Evolutionary conservation across 2,113 vertebrate species (phyloP).

Genomic region (Alethe castanea): DNA sequence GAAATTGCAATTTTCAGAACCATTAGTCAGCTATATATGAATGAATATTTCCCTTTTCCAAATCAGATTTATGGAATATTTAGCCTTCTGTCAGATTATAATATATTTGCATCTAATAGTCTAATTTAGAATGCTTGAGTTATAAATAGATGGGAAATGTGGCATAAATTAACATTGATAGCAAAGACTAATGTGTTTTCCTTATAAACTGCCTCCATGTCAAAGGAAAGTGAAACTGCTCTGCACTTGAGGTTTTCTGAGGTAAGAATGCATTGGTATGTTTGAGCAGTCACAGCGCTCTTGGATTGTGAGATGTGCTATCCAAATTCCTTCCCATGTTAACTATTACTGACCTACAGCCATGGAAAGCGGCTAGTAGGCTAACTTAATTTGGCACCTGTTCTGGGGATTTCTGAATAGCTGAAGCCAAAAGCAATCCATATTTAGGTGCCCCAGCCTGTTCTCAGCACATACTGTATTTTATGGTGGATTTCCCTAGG

Average conservation of each 20-base stretch:
- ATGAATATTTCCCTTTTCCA: conserved; percentile 24
- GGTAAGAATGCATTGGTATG: conserved; percentile 28
- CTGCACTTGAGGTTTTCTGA: conserved; percentile 44
- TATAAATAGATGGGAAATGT: conserved; percentile 42
- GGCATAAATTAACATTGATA: not conserved
- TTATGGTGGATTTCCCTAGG: conserved; percentile 53
- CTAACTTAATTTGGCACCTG: conserved; percentile 69
- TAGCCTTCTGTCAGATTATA: not conserved
- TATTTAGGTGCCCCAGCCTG: conserved; percentile 51
- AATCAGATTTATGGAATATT: conserved; percentile 50
- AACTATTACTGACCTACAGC: conserved; percentile 65
- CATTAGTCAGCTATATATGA: conserved; percentile 1
- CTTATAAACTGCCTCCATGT: not conserved
- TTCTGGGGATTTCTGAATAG: conserved; percentile 64
- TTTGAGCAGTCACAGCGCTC: not conserved
- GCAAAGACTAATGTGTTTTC: not conserved
- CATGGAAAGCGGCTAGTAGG: conserved; percentile 59
- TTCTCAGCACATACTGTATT: conserved; percentile 61
- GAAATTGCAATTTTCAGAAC: not conserved
- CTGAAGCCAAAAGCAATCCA: conserved; percentile 64
- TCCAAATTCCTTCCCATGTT: conserved; percentile 46
- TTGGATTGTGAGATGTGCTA: not conserved
- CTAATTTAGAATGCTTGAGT: conserved; percentile 28
- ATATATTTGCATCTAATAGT: conserved; percentile 36
- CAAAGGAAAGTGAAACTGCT: conserved; percentile 32